Conservation (phyloP, 1,140 invertebrate species). For the Conus ventricosus region DNA sequence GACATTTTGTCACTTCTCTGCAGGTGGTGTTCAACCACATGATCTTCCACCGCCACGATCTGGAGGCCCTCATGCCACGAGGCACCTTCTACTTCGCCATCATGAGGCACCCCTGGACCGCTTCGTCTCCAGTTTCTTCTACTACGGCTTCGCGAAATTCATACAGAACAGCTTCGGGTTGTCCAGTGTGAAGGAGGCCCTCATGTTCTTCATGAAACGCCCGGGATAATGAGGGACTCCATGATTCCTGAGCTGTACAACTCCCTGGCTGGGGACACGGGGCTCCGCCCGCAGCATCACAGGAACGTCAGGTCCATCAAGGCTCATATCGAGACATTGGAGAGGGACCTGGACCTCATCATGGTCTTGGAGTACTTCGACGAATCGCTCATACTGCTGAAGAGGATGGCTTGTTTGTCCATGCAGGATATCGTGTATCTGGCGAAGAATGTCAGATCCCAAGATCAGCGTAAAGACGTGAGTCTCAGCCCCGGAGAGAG, state of each 20-base stretch:
- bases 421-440: slow-evolving; percentile 72
- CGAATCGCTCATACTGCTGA: slow-evolving; percentile 76
- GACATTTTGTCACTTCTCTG: background rate
- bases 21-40: slow-evolving; percentile 60
- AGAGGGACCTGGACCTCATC: slow-evolving; percentile 76
- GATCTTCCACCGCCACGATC: slow-evolving; percentile 50
- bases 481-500: slow-evolving; percentile 32
- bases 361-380: slow-evolving; percentile 77
- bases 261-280: slow-evolving; percentile 50
- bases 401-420: slow-evolving; percentile 75
- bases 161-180: slow-evolving; percentile 9
- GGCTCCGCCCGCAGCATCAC: slow-evolving; percentile 29
- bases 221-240: background rate
- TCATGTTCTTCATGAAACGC: background rate
- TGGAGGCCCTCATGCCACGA: slow-evolving; percentile 30
- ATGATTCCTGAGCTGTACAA: slow-evolving; percentile 37
- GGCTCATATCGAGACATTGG: slow-evolving; percentile 53
- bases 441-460: slow-evolving; percentile 33
- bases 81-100: slow-evolving; percentile 60
- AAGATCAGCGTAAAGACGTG: background rate
- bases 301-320: slow-evolving; percentile 26
- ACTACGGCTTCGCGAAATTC: slow-evolving; percentile 49
- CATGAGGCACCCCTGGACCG: slow-evolving; percentile 54
- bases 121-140: slow-evolving; percentile 57
- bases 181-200: background rate